Base-by-base conservation (phyloP, 1,140 invertebrate genomes). In the Nixonia krombeini region DNA sequence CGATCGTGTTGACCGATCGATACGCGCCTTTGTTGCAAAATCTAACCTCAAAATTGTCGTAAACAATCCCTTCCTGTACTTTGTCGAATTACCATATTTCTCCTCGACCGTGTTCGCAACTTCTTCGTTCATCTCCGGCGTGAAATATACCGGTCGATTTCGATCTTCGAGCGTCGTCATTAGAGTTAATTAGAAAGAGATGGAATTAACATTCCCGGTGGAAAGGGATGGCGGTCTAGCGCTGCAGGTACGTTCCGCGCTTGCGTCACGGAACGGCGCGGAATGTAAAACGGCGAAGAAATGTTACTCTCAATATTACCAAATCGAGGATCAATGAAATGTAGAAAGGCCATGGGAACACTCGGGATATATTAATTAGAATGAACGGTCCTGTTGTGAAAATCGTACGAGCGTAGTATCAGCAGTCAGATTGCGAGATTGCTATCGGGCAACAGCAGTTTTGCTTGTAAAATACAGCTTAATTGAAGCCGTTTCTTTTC, bases 11-110 rank as follows among this genome's bases (percentile, higher is more conserved):
- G 55, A 51, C 51, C 51, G 28, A 33, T 28, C 18, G 63, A 55
- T 58, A 55, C 37, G 16, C 17, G 13, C 44, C 17, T 33, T 33
- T 12, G 45, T 46, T 59, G 51, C 52, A 59, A 66, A 66, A 66
- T 42, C 9, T 5, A 53, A 35, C 37, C 47, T 62, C 41, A 63
- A 63, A 63, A 28, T n/a, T n/a, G n/a, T n/a, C n/a, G n/a, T n/a
- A n/a, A n/a, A n/a, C n/a, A n/a, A n/a, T n/a, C n/a, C n/a, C n/a
- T n/a, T n/a, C n/a, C n/a, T n/a, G n/a, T n/a, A n/a, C n/a, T n/a
- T n/a, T n/a, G n/a, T n/a, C n/a, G n/a, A n/a, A n/a, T n/a, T n/a
- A n/a, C n/a, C n/a, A n/a, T n/a, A n/a, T n/a, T n/a, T n/a, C n/a
- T n/a, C n/a, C n/a, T n/a, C n/a, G n/a, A n/a, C n/a, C n/a, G n/a